Base-by-base conservation (phyloP, 2,797 vertebrate species). In the Acanthurus leucopareius region DNA sequence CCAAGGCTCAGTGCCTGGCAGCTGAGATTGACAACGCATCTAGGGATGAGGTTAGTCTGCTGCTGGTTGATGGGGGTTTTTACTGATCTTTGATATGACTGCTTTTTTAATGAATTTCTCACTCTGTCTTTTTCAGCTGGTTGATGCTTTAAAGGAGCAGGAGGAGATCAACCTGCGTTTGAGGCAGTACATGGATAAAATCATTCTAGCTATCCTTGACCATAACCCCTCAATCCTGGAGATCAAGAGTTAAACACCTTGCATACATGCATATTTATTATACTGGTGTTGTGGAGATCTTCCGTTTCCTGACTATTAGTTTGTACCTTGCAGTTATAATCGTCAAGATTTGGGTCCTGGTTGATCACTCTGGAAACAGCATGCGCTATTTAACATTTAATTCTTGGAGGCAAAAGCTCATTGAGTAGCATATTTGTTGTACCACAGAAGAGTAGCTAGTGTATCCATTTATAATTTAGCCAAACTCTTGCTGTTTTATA, bases 171-270 rank as follows among this genome's bases (percentile, higher is more conserved):
- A 99, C 89, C 94, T 95, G 84, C 96, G 98, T 48, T 94, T 99
- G 77, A 94, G 98, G 79, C 97, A 99, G 86, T 99, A 99, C 91
- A 99, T 99, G 98, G 98, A 99, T 95, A 99, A 99, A 95, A 98
- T 99, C 19, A 99, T 99, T 88, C 86, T 99, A 78, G 96, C 97
- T 88, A 99, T 99, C 84, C 94, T 99, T 47, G 98, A 99, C 90
- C 97, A 99, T 79, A 98, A 99, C 85, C 98, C 98, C 0, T 99
- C 98, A 84, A 99, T 99, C 87, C 92, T 99, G 84, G 98, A 99
- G 93, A 99, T 99, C 90, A 99, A 99, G 93, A 95, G 94, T 73
- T 99, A 94, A 95, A 80, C 69, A 1, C 22, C 56, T 40, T 40
- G 35, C 64, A 51, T 60, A 44, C 44, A 14, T 49, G 32, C 57